Evolutionary conservation across 35 echinoderm and acorn worm species (phyloP), one percentile per base, ranked within the genome.

Genomic region (Chiridota heheva): DNA sequence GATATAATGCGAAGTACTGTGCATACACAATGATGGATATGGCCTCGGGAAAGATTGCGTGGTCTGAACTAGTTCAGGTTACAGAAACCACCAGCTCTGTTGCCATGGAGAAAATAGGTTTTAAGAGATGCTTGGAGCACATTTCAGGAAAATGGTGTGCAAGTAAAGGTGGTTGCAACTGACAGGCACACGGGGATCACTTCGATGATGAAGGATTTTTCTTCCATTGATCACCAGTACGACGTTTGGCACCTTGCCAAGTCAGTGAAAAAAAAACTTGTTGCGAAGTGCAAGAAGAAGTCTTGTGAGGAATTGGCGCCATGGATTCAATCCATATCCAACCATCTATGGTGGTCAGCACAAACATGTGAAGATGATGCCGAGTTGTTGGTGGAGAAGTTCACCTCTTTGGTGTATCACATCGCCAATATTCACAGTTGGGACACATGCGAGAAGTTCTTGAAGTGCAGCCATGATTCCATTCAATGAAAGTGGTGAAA

Each of bases 21-120:
- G 67, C 82, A 25, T 91, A 91, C 55, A 73, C 75, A 4, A 36
- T 91, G 40, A 91, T 91, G 89, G 82, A 91, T 32, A 42, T 63
- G 20, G 2, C 40, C 5, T 64, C 48, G 4, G 18, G 73, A 22
- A 69, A 80, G 26, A 75, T 86, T 62, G 39, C 86, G 13, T 26
- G 36, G 44, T 91, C 73, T 55, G 4, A 77, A 27, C 24, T 86
- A 5, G 82, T 86, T 4, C 82, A 86, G 44, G 89, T 91, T 0
- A 81, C 44, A 5, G 74, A 91, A 39, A 44, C 76, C 25, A 36
- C 82, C n/a, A 72, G 82, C 26, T 86, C 82, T 37, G 76, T 72
- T 4, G 75, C 75, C 0, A 86, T 91, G 89, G 89, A 91, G 60
- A 63, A 70, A 12, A 20, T 73, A 4, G 89, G 82, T 1, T 91